Conservation (phyloP, 2,888 invertebrate genomes). For the Bombylius major region DNA sequence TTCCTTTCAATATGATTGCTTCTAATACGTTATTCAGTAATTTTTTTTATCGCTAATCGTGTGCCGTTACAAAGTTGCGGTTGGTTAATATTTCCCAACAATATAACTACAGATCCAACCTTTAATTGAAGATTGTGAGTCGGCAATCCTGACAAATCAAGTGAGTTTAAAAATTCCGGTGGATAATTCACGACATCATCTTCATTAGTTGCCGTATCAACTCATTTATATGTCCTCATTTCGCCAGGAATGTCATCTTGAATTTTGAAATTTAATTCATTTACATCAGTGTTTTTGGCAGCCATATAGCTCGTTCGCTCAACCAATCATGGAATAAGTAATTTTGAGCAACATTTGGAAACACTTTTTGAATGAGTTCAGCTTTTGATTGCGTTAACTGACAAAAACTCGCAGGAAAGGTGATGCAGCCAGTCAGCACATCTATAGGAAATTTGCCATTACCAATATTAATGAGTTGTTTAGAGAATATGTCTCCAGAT, state of each 20-base stretch:
- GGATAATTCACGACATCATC: conserved; percentile 14
- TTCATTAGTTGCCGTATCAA: conserved; percentile 10
- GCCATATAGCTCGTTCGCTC: conserved; percentile 15
- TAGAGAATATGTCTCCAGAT: too few species aligned
- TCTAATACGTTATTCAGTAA: conserved; percentile 20
- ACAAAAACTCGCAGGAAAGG: conserved; percentile 10
- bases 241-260: conserved; percentile 9
- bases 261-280: conserved; percentile 8
- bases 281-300: conserved; percentile 11
- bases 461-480: too few species aligned
- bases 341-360: conserved; percentile 16
- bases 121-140: conserved; percentile 17
- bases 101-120: conserved; percentile 18
- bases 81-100: conserved; percentile 21
- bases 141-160: conserved; percentile 14
- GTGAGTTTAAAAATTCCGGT: conserved; percentile 15
- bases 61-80: too few species aligned
- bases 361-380: too few species aligned
- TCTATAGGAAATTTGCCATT: too few species aligned
- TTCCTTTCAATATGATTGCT: conserved; percentile 16
- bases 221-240: conserved; percentile 10
- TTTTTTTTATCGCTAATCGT: conserved; percentile 18
- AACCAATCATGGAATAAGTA: conserved; percentile 13
- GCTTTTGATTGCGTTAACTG: too few species aligned
- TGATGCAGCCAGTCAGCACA: conserved; percentile 10